Percentiles rank a stretch among this genome's conserved stretches.
Evolutionary conservation across 1,140 invertebrate species (phyloP).

Genomic region (Hypsibius dujardini): DNA sequence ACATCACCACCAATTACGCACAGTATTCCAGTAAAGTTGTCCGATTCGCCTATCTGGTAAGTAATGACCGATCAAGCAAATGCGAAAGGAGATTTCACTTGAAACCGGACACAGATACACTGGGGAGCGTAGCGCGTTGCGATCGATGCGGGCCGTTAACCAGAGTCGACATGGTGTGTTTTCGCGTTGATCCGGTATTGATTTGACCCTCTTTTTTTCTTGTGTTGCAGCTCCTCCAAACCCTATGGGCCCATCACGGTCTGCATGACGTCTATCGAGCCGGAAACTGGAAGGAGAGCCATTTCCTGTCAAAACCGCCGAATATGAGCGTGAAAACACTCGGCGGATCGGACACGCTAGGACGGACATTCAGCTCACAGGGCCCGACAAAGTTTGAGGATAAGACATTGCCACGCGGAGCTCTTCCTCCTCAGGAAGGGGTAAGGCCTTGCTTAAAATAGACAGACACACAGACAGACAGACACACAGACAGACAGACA

Average conservation of each 20-base stretch:
- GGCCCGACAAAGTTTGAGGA: conserved; percentile 52
- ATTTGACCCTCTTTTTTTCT: conserved; percentile 18
- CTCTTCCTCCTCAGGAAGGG: not conserved
- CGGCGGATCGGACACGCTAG: conserved; percentile 15
- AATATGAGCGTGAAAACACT: conserved; percentile 17
- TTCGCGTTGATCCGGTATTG: conserved; percentile 18
- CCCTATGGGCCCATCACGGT: conserved; percentile 96
- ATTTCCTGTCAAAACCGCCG: conserved; percentile 34
- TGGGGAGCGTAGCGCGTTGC: too few species aligned
- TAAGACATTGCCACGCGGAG: conserved; percentile 36
- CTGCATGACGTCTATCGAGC: conserved; percentile 85
- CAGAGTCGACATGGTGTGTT: too few species aligned
- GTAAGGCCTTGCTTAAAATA: too few species aligned
- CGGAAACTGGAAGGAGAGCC: conserved; percentile 76
- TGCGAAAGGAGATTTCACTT: not conserved
- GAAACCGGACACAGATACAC: too few species aligned
- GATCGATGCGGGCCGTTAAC: too few species aligned
- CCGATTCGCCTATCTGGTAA: conserved; percentile 78
- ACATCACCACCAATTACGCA: conserved; percentile 65
- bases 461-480: too few species aligned
- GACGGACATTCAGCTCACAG: conserved; percentile 10
- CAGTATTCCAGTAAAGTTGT: conserved; percentile 76
- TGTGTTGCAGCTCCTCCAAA: conserved; percentile 54
- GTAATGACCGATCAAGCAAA: conserved; percentile 19
- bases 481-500: too few species aligned